Conservation (phyloP, 2,888 invertebrate genomes). For the Aethes cnicana region DNA sequence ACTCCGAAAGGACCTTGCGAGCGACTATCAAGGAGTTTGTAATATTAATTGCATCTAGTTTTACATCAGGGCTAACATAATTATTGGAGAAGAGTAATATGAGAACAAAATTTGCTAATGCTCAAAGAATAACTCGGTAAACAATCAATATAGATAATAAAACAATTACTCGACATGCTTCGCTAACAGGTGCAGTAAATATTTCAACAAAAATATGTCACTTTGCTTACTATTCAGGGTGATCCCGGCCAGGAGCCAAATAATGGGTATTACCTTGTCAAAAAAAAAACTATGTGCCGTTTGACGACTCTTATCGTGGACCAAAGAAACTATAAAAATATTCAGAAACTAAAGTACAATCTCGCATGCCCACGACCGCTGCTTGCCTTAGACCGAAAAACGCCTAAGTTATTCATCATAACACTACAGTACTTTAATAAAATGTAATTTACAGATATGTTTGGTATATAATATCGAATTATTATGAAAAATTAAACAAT, state of each 20-base stretch:
- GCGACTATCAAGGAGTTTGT: conserved; percentile 11
- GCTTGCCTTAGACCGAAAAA: conserved; percentile 23
- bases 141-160: conserved; percentile 33
- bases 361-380: conserved; percentile 31
- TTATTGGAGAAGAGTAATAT: too few species aligned
- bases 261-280: too few species aligned
- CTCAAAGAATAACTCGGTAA: too few species aligned
- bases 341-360: too few species aligned
- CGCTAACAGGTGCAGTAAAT: conserved; percentile 41
- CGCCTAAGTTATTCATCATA: conserved; percentile 13
- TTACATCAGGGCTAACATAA: conserved; percentile 7
- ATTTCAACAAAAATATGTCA: conserved; percentile 51
- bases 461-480: conserved; percentile 44
- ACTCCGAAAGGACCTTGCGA: conserved; percentile 32
- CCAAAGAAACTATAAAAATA: too few species aligned
- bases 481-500: conserved; percentile 44
- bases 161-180: conserved; percentile 34
- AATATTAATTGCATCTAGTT: conserved; percentile 19
- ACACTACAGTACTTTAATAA: conserved; percentile 14
- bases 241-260: conserved; percentile 32
- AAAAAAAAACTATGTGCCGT: too few species aligned
- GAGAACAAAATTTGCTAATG: too few species aligned
- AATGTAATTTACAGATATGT: conserved; percentile 45
- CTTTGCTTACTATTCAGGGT: conserved; percentile 47
- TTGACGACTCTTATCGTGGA: neutral